Conservation (phyloP, 2,888 invertebrate species). For the Idaea biselata region DNA sequence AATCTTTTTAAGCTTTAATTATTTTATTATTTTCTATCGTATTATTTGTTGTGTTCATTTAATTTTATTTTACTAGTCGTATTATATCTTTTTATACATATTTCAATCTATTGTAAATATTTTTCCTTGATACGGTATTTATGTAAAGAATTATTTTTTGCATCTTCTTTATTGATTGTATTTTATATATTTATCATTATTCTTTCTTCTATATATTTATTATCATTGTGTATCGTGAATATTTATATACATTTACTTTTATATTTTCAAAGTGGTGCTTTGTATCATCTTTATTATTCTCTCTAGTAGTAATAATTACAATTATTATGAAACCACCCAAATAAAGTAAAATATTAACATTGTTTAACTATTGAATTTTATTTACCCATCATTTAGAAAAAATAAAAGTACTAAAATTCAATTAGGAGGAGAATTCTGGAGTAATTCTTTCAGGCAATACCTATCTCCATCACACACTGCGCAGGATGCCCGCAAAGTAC, state of each 20-base stretch:
- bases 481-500: no score
- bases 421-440: neutral
- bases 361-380: conserved; percentile 14
- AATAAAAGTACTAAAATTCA: neutral
- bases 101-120: conserved; percentile 70
- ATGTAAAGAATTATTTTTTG: conserved; percentile 67
- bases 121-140: conserved; percentile 60
- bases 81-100: conserved; percentile 21
- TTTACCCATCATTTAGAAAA: conserved; percentile 2
- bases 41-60: conserved; percentile 46
- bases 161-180: conserved; percentile 51
- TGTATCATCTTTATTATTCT: conserved; percentile 18
- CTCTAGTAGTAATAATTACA: conserved; percentile 29
- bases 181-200: conserved; percentile 33
- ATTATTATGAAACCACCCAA: conserved; percentile 58
- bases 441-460: neutral
- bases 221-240: conserved; percentile 8
- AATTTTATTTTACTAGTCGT: conserved; percentile 43
- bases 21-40: conserved; percentile 40
- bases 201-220: conserved; percentile 32
- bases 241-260: conserved; percentile 9
- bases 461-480: no score
- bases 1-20: conserved; percentile 64
- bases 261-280: conserved; percentile 23
- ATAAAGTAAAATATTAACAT: conserved; percentile 44